phyloP scores from a whole-genome alignment of 2,797 vertebrate species.

The Anniella stebbinsi region DNA sequence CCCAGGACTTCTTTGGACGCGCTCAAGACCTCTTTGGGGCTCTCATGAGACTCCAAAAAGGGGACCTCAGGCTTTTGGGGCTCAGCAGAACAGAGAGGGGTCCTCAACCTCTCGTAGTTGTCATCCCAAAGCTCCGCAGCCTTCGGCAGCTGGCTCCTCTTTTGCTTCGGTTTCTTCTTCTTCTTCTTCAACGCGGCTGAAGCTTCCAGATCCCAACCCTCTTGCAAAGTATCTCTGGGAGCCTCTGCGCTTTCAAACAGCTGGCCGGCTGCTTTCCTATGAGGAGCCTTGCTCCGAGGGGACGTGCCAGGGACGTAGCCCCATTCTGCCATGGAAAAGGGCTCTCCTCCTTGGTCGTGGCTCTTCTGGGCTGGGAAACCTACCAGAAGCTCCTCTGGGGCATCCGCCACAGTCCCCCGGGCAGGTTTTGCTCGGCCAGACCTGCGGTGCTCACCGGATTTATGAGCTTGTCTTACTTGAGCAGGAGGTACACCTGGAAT shows the following conservation, averaged over 20 bases:
- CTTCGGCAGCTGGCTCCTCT: conserved; percentile 63
- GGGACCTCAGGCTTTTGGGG: rapidly evolving
- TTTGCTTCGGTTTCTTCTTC: conserved; percentile 82
- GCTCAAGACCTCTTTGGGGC: neutral
- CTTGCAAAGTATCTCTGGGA: conserved; percentile 59
- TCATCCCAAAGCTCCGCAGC: conserved; percentile 65
- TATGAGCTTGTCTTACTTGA: conserved; percentile 73
- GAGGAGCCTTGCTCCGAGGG: conserved; percentile 52
- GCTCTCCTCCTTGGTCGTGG: conserved; percentile 54
- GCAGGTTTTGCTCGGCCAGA: conserved; percentile 68
- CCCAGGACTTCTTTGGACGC: neutral
- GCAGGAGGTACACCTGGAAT: conserved; percentile 78
- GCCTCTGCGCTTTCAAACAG: conserved; percentile 49
- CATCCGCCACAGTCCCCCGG: conserved; percentile 53
- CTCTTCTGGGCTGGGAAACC: conserved; percentile 66
- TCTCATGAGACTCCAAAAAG: neutral
- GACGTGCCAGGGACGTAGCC: conserved; percentile 56
- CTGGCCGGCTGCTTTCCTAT: conserved; percentile 48
- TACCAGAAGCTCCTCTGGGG: conserved; percentile 60
- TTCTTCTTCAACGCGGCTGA: conserved; percentile 76
- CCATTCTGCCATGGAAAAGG: conserved; percentile 43
- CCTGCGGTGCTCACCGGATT: conserved; percentile 70
- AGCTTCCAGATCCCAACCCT: conserved; percentile 72
- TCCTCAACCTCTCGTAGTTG: rapidly evolving
- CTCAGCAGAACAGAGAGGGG: neutral